Percentiles rank a stretch among this genome's conserved stretches.
Evolutionary conservation across 2,113 vertebrate species (phyloP).

Genomic region (Pardalotus punctatus): DNA sequence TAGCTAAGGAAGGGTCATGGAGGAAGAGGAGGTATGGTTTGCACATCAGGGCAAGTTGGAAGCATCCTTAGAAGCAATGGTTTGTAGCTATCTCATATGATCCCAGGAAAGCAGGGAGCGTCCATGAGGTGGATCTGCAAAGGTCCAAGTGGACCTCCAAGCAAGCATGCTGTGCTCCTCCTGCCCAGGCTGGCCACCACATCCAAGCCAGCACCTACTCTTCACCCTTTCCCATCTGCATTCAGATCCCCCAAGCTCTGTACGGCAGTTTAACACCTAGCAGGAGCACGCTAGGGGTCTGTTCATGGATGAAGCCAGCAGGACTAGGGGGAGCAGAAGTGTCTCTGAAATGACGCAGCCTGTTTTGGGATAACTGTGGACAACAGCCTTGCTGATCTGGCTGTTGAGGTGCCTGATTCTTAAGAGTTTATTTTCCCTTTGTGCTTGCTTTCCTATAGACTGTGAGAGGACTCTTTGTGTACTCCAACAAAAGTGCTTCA

Average conservation of each 20-base stretch:
- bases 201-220: neutral
- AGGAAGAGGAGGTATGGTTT: neutral
- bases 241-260: neutral
- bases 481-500: neutral
- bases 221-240: neutral
- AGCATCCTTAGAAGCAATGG: neutral
- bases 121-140: neutral
- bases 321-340: neutral
- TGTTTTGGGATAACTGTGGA: neutral
- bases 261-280: neutral
- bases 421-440: neutral
- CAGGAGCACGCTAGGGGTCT: fast-evolving
- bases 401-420: neutral
- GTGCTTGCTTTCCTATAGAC: neutral
- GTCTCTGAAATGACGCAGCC: neutral
- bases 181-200: neutral
- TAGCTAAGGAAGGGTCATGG: neutral
- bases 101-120: neutral
- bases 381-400: neutral
- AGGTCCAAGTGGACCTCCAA: neutral
- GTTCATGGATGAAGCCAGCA: neutral
- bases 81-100: neutral
- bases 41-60: neutral
- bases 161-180: neutral
- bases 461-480: neutral